These are phyloP conservation scores for Trachelus stipa DNA, from an alignment of 2,888 invertebrate species.

Conservation along the genomic window DNA sequence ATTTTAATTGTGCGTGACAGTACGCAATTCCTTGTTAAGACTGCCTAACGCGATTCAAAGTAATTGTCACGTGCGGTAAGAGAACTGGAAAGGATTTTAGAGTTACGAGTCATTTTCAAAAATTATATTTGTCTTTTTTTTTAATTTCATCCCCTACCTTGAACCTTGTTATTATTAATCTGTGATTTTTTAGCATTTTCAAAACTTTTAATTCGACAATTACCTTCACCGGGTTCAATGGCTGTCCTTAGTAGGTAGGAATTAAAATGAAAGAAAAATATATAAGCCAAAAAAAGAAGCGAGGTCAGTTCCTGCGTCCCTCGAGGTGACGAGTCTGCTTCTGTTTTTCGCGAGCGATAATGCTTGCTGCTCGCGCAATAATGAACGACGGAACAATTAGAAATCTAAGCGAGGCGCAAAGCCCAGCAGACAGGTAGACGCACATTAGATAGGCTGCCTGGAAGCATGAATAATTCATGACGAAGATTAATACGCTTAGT, in stretches of 20 bases:
- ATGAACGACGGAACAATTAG: background rate
- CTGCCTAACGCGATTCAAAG: background rate
- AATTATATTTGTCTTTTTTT: background rate
- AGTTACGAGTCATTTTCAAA: background rate
- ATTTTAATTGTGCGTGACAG: conserved; percentile 9
- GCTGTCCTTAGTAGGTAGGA: background rate
- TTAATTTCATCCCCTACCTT: background rate
- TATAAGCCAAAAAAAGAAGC: background rate
- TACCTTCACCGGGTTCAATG: background rate
- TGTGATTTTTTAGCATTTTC: background rate
- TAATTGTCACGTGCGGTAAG: background rate
- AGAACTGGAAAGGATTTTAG: background rate
- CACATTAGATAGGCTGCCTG: conserved; percentile 8
- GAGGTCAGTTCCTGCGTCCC: background rate
- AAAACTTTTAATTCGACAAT: background rate
- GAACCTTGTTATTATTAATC: background rate
- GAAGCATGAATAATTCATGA: conserved; percentile 12
- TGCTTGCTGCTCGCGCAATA: background rate
- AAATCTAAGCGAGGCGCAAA: conserved; percentile 1
- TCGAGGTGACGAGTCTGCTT: background rate
- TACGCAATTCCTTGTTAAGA: conserved; percentile 6
- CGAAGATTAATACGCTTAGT: conserved; percentile 13
- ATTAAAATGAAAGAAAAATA: background rate
- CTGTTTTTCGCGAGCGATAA: background rate
- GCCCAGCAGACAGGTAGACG: background rate